Evolutionary conservation across 35 echinoderm and acorn worm genomes (phyloP).

Genomic region (Lytechinus pictus): DNA sequence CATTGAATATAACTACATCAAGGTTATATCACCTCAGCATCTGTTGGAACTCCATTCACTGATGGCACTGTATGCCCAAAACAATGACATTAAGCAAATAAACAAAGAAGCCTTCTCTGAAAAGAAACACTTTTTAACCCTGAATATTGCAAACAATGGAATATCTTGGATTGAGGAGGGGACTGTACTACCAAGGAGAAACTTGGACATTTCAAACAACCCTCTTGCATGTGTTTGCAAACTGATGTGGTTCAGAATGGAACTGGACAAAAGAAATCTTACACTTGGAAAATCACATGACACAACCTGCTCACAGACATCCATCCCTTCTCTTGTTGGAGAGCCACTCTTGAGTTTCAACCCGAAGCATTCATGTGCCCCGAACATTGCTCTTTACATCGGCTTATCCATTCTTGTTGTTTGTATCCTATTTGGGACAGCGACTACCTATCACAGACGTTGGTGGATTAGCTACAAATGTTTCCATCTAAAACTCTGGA

Average conservation of each 20-base stretch:
- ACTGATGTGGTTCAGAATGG: constrained; percentile 24
- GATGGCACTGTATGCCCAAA: neutral
- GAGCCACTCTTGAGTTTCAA: constrained; percentile 19
- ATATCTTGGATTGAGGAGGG: neutral
- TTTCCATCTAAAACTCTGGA: neutral
- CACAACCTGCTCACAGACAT: neutral
- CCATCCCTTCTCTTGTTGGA: neutral
- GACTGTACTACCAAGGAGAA: neutral
- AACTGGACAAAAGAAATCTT: neutral
- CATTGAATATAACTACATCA: neutral
- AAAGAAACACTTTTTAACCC: neutral
- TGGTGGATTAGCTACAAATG: constrained; percentile 7
- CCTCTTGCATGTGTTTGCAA: constrained; percentile 19
- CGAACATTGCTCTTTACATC: constrained; percentile 6
- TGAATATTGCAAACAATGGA: constrained; percentile 1
- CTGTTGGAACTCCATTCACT: neutral
- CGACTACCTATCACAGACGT: neutral
- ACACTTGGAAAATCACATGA: neutral
- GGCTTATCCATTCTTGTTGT: neutral
- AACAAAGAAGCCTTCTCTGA: neutral
- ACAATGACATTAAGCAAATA: constrained; percentile 21
- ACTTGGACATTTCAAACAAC: neutral
- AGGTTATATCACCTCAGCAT: neutral
- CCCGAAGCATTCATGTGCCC: neutral
- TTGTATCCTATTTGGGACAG: neutral